These are phyloP conservation scores for Monopis laevigella DNA, from an alignment of 2,888 invertebrate genomes.

Conservation along the genomic window DNA sequence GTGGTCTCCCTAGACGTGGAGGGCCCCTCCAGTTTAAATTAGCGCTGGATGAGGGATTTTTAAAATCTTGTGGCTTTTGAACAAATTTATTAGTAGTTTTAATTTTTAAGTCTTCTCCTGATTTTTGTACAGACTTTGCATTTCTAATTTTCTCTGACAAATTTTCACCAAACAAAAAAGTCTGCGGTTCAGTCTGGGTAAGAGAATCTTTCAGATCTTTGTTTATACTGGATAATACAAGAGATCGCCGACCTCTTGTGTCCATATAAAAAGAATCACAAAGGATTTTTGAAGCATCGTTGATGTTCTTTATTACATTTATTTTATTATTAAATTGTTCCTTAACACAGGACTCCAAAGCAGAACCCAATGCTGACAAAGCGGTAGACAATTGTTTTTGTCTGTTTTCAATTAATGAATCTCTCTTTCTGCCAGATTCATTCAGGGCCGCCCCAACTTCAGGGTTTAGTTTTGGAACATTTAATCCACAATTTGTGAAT, in stretches of 20 bases:
- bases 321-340: conserved; percentile 1
- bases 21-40: too few relatives aligned
- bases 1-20: too few relatives aligned
- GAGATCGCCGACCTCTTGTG: not conserved
- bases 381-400: conserved; percentile 3
- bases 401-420: not conserved
- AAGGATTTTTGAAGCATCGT: conserved; percentile 2
- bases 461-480: conserved; percentile 3
- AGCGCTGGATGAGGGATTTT: too few relatives aligned
- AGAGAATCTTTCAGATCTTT: not conserved
- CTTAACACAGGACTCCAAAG: not conserved
- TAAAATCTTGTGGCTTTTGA: too few relatives aligned
- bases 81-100: too few relatives aligned
- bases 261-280: not conserved
- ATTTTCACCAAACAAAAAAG: not conserved
- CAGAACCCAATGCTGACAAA: not conserved
- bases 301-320: conserved; percentile 2
- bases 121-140: not conserved
- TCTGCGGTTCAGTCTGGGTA: not conserved
- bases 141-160: not conserved
- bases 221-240: not conserved
- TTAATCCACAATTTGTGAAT: not conserved
- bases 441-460: not conserved
- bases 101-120: not conserved
- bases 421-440: not conserved